phyloP scores from a whole-genome alignment of 1,140 invertebrate genomes.

The Cyphomyrmex costatus region DNA sequence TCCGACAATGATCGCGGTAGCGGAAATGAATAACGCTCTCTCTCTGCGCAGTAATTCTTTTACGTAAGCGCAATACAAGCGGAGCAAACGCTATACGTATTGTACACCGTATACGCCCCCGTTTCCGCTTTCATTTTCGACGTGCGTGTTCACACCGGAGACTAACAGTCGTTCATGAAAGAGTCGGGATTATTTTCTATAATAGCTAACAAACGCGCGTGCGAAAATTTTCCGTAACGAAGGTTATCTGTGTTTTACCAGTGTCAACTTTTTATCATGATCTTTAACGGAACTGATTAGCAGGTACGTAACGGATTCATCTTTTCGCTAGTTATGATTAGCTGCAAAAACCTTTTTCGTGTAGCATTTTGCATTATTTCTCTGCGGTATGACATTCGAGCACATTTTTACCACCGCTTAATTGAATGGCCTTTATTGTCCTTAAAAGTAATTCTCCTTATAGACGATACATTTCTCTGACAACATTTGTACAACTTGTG shows the following conservation, averaged over 20 bases:
- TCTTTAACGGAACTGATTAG: background rate
- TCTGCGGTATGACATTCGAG: background rate
- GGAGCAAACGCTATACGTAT: conserved; percentile 12
- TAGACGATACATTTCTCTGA: too few relatives aligned
- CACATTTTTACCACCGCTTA: background rate
- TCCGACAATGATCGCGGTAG: conserved; percentile 22
- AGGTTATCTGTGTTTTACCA: conserved; percentile 5
- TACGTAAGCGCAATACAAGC: conserved; percentile 44
- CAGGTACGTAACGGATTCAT: conserved; percentile 16
- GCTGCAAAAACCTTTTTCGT: background rate
- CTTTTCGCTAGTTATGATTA: background rate
- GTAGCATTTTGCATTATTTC: background rate
- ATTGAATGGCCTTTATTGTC: too few relatives aligned
- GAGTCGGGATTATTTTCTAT: conserved; percentile 34
- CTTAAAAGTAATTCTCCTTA: too few relatives aligned
- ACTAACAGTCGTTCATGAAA: conserved; percentile 39
- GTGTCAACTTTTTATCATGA: background rate
- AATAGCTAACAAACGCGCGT: conserved; percentile 1
- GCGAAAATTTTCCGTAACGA: conserved; percentile 26
- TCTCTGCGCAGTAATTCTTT: conserved; percentile 14
- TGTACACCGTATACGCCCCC: background rate
- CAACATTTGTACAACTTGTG: too few relatives aligned
- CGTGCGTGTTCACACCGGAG: conserved; percentile 30
- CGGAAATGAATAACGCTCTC: conserved; percentile 51
- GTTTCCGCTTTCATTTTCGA: conserved; percentile 57